Percentiles rank a stretch among this genome's conserved stretches.
These are phyloP conservation scores for Dryobates pubescens DNA, from an alignment of 2,797 vertebrate genomes.

Conservation along the genomic window DNA sequence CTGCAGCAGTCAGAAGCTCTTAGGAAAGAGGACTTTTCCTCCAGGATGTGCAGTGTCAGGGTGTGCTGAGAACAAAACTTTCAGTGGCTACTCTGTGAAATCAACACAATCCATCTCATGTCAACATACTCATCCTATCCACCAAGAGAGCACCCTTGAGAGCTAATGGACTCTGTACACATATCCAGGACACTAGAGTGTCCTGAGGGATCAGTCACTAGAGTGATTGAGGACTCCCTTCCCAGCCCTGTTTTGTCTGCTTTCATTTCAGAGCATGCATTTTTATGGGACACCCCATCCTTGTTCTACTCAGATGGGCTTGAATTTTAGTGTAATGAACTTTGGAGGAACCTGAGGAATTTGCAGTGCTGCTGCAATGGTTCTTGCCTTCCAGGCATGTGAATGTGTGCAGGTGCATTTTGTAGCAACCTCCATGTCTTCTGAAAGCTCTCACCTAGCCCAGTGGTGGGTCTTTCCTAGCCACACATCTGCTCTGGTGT, in stretches of 20 bases:
- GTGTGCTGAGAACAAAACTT: background rate
- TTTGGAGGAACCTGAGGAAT: background rate
- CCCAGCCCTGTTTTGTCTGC: rapidly evolving
- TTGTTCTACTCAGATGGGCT: background rate
- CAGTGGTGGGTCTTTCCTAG: background rate
- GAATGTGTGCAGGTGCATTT: background rate
- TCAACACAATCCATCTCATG: background rate
- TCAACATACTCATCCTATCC: background rate
- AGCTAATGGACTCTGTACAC: background rate
- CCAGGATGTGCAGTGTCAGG: background rate
- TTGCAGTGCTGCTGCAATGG: background rate
- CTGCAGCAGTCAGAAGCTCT: background rate
- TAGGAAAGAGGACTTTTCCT: background rate
- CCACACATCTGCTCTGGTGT: background rate
- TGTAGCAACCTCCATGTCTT: background rate
- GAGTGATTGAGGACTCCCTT: background rate
- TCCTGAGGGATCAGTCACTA: background rate
- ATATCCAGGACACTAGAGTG: too few species aligned
- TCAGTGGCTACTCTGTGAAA: background rate
- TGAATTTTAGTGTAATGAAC: rapidly evolving
- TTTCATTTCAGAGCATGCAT: background rate
- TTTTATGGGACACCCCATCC: background rate
- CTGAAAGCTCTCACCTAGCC: background rate
- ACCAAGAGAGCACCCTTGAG: background rate
- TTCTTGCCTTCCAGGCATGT: background rate